Percentiles rank a stretch among this genome's conserved stretches.
Conservation (phyloP, 2,113 vertebrate species). For the Alethe castanea region DNA sequence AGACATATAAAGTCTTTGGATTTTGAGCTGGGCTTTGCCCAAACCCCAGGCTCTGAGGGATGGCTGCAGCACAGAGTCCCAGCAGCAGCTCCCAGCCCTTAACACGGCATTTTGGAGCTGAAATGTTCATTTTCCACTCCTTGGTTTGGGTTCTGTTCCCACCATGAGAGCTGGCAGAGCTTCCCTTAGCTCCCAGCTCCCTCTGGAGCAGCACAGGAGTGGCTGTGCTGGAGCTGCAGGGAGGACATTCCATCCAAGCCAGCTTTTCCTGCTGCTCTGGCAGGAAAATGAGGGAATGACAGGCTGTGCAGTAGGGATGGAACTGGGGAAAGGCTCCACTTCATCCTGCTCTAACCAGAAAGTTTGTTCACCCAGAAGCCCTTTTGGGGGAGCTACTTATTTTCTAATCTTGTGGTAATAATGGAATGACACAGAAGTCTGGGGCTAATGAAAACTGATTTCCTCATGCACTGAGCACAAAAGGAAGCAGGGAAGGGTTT, state of each 20-base stretch:
- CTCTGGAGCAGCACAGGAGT: accelerated
- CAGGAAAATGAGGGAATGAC: accelerated
- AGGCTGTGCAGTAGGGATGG: not conserved
- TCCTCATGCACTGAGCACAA: not conserved
- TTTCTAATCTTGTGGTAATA: slow-evolving; percentile 39
- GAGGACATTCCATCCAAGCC: not conserved
- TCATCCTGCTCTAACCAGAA: not conserved
- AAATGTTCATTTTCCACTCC: not conserved
- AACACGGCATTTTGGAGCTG: accelerated
- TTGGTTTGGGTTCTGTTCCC: not conserved
- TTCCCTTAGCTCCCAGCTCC: not conserved
- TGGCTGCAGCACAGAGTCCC: not conserved
- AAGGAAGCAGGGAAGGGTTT: slow-evolving; percentile 27
- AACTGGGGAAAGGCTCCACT: not conserved
- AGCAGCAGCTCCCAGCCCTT: not conserved
- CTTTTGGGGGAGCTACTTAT: slow-evolving; percentile 66
- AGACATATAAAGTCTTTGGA: not conserved
- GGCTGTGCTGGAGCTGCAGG: not conserved
- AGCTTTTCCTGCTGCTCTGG: not conserved
- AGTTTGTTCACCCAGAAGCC: slow-evolving; percentile 44
- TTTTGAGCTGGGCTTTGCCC: not conserved
- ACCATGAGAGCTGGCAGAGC: not conserved
- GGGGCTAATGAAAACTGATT: slow-evolving; percentile 29
- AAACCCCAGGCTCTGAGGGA: not conserved
- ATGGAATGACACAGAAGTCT: not conserved